These are phyloP conservation scores for Nipponia nippon DNA, from an alignment of 2,113 vertebrate species.

Conservation along the genomic window DNA sequence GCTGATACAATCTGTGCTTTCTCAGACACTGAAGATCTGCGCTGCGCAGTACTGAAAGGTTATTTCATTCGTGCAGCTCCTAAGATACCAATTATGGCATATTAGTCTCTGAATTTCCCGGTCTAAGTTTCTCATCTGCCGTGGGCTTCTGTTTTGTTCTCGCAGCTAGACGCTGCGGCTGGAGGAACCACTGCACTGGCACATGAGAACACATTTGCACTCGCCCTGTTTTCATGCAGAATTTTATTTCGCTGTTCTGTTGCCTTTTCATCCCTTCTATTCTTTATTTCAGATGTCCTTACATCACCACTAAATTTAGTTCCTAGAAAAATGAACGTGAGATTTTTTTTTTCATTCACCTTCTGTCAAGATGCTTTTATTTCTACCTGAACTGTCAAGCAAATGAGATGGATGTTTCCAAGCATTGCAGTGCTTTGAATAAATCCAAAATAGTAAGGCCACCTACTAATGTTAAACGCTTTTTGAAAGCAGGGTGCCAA, in stretches of 20 bases:
- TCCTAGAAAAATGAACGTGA: not conserved
- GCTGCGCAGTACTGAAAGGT: not conserved
- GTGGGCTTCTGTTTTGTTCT: not conserved
- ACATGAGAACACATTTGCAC: not conserved
- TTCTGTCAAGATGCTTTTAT: not conserved
- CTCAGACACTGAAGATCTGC: not conserved
- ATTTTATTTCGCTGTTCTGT: not conserved
- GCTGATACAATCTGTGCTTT: not conserved
- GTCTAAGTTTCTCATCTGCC: not conserved
- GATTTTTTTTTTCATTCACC: not conserved
- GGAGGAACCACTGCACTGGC: not conserved
- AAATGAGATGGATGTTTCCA: not conserved
- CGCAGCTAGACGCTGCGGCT: not conserved
- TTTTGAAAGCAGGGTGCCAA: not conserved
- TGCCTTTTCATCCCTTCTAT: not conserved
- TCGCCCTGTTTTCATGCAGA: not conserved
- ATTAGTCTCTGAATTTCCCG: not conserved
- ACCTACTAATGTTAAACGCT: not conserved
- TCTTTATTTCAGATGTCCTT: not conserved
- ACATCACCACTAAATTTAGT: not conserved
- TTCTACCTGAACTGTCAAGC: constrained; percentile 10
- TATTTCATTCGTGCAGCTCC: not conserved
- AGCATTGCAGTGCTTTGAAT: not conserved
- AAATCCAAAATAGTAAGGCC: not conserved
- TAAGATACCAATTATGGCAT: not conserved